Evolutionary conservation across 2,113 vertebrate genomes (phyloP), one percentile per base, ranked within the genome.

Genomic region (Nesogale talazaci): DNA sequence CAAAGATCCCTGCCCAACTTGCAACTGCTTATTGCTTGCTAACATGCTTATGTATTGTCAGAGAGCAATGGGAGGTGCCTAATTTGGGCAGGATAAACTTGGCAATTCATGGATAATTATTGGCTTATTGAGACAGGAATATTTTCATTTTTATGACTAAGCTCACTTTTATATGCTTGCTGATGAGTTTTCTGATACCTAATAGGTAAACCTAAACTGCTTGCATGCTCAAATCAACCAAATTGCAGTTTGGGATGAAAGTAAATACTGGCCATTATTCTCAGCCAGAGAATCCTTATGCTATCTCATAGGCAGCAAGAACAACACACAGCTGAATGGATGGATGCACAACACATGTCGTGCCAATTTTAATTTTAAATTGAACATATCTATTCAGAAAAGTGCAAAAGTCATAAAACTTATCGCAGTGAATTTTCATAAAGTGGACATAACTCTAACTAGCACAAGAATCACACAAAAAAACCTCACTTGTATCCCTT

Each of bases 1-100:
- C 81, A 92, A 89, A 97, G 83, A 84, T 94, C 81, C 69, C 84
- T 96, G 67, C 31, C 93, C 90, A 95, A 96, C 11, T 61, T 87
- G 95, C 95, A 96, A 84, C 77, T 89, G 42, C 89, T 95, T 94
- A 86, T 95, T 96, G 46, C 89, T 94, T 95, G 69, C 61, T 86
- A 95, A 89, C 72, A 78, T 92, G 91, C 34, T 92, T 97, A 77
- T 93, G 89, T 94, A 91, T 83, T 84, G 89, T 92, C 67, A 87
- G 92, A 46, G 56, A 97, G 57, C 95, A 89, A 93, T 89, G 75
- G 95, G 95, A 79, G 84, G 84, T 88, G 91, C 77, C 83, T 95
- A 89, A 93, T 92, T 89, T 94, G 91, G 74, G 78, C 78, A 93
- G 46, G 46, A 82, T 74, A 82, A 92, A 87, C 69, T 93, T 91